A percentile compares a stretch with the other conserved stretches of the same genome.
phyloP scores from a whole-genome alignment of 2,888 invertebrate species.

The Parnassius orleans region DNA sequence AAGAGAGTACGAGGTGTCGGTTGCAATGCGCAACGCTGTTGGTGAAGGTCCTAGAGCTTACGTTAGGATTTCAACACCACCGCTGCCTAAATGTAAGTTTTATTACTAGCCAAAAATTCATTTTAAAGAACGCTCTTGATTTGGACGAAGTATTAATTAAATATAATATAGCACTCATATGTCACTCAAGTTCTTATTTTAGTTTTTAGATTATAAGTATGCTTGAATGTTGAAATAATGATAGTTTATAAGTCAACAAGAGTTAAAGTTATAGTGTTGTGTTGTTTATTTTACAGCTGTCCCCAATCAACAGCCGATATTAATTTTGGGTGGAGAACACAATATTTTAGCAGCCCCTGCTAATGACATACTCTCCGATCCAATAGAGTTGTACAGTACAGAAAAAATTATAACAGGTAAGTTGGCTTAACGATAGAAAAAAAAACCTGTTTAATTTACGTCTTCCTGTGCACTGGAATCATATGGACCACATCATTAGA shows the following conservation, averaged over 20 bases:
- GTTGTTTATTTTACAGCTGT: conserved; percentile 71
- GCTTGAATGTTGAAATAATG: no score
- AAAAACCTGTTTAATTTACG: no score
- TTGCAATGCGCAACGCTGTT: conserved; percentile 89
- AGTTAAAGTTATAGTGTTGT: no score
- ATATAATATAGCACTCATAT: no score
- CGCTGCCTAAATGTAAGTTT: conserved; percentile 83
- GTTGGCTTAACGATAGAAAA: not conserved
- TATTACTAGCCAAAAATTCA: no score
- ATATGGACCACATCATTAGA: no score
- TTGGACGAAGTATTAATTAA: no score
- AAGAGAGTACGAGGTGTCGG: conserved; percentile 87
- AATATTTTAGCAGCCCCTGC: conserved; percentile 85
- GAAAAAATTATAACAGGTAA: conserved; percentile 69
- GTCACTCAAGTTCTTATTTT: no score
- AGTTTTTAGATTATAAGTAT: no score
- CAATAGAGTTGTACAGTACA: conserved; percentile 83
- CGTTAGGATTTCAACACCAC: conserved; percentile 84
- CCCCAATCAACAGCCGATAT: conserved; percentile 84
- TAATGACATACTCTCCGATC: conserved; percentile 84
- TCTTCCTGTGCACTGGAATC: no score
- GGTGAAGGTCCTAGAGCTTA: conserved; percentile 89
- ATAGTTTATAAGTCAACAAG: no score
- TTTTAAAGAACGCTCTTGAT: no score
- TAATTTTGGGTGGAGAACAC: conserved; percentile 86